Evolutionary conservation across 2,113 vertebrate species (phyloP).

Genomic region (Cichladusa arquata): DNA sequence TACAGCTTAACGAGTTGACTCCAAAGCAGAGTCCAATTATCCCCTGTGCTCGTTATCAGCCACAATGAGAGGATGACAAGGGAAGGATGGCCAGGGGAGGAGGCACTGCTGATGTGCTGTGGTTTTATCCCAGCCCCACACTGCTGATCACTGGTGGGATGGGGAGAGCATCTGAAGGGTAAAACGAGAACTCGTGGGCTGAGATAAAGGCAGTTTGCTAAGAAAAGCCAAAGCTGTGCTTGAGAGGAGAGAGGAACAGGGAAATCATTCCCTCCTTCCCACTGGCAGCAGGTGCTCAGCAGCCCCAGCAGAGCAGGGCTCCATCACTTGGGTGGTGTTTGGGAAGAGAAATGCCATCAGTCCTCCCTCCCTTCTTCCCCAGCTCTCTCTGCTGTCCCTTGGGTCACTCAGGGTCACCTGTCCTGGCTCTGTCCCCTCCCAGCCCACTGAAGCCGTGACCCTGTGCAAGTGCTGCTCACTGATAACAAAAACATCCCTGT

Average conservation of each 20-base stretch:
- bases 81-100: not conserved
- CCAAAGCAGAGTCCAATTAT: constrained; percentile 49
- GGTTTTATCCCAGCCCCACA: not conserved
- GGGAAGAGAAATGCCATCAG: not conserved
- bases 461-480: not conserved
- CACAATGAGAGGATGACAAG: not conserved
- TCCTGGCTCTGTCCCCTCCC: not conserved
- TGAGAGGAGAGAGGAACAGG: not conserved
- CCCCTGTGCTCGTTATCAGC: constrained; percentile 35
- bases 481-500: not conserved
- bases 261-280: not conserved
- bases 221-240: not conserved
- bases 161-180: not conserved
- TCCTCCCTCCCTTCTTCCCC: not conserved
- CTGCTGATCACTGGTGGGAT: not conserved
- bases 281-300: not conserved
- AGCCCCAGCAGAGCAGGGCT: not conserved
- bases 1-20: constrained; percentile 40
- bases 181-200: not conserved
- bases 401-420: not conserved
- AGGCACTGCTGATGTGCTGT: not conserved
- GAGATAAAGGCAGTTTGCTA: not conserved
- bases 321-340: accelerated
- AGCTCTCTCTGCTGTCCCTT: accelerated
- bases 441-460: too few species aligned